A percentile compares a stretch with the other conserved stretches of the same genome.
Conservation (phyloP, 2,888 invertebrate species). For the Lepidochrysops patricia region DNA sequence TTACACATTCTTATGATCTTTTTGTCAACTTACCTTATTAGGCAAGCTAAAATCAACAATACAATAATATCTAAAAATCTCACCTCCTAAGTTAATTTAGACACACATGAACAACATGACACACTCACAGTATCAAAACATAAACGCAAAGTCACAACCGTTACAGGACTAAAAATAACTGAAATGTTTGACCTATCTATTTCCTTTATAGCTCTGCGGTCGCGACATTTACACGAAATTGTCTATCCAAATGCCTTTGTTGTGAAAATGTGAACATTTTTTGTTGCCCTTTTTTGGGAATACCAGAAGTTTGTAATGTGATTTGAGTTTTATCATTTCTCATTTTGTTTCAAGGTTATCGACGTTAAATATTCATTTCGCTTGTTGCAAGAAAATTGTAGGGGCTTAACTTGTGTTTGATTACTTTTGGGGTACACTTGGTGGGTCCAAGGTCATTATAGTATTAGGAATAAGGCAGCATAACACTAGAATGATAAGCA, state of each 20-base stretch:
- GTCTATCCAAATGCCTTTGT: conserved; percentile 4
- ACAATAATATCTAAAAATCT: too few relatives aligned
- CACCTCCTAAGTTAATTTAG: too few relatives aligned
- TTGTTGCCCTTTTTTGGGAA: neutral
- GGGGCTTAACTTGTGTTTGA: neutral
- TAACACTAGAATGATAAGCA: too few relatives aligned
- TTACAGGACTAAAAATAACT: too few relatives aligned
- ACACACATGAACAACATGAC: too few relatives aligned
- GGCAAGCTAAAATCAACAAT: too few relatives aligned
- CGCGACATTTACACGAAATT: neutral
- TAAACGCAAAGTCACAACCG: too few relatives aligned
- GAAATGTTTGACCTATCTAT: neutral
- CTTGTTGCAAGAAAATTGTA: neutral
- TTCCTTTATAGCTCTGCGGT: neutral
- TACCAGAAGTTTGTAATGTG: neutral
- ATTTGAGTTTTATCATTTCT: neutral
- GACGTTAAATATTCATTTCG: neutral
- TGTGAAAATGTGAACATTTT: neutral
- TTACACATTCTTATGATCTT: too few relatives aligned
- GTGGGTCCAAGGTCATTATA: too few relatives aligned
- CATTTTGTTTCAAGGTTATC: conserved; percentile 2
- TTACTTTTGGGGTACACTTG: neutral
- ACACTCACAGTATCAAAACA: too few relatives aligned
- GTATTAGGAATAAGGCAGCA: too few relatives aligned
- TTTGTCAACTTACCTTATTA: too few relatives aligned